phyloP scores from a whole-genome alignment of 2,113 vertebrate genomes.

The Abramis brama region DNA sequence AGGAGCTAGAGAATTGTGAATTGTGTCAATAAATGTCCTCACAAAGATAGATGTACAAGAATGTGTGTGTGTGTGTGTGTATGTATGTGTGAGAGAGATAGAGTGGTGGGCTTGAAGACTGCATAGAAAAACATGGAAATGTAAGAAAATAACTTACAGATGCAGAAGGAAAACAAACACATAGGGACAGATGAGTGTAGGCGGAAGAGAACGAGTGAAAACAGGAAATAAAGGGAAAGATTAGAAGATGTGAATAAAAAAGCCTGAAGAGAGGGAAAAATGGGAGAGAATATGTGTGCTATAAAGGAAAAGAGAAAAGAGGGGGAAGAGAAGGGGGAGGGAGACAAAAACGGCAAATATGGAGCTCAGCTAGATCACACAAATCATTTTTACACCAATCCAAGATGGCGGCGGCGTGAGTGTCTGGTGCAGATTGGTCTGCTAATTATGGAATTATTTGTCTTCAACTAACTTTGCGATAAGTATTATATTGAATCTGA shows the following conservation, averaged over 20 bases:
- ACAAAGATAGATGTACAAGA: no score
- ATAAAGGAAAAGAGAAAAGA: background rate
- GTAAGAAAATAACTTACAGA: background rate
- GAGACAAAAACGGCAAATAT: background rate
- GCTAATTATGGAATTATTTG: no score
- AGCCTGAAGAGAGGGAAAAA: background rate
- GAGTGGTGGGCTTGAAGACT: constrained; percentile 21
- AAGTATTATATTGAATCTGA: no score
- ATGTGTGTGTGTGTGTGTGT: background rate
- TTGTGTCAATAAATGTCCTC: no score
- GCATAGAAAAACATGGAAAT: constrained; percentile 2
- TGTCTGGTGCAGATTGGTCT: no score
- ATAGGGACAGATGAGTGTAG: constrained; percentile 29
- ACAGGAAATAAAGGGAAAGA: background rate
- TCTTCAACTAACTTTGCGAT: no score
- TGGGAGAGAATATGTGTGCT: background rate
- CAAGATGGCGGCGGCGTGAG: no score
- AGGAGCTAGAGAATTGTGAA: no score
- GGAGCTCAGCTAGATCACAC: background rate
- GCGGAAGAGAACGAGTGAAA: background rate
- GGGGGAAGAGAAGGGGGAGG: background rate
- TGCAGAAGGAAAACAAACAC: background rate
- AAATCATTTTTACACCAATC: no score
- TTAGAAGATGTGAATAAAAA: background rate
- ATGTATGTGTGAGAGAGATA: background rate